Evolutionary conservation across 2,113 vertebrate species (phyloP).

Genomic region (Petaurus breviceps): DNA sequence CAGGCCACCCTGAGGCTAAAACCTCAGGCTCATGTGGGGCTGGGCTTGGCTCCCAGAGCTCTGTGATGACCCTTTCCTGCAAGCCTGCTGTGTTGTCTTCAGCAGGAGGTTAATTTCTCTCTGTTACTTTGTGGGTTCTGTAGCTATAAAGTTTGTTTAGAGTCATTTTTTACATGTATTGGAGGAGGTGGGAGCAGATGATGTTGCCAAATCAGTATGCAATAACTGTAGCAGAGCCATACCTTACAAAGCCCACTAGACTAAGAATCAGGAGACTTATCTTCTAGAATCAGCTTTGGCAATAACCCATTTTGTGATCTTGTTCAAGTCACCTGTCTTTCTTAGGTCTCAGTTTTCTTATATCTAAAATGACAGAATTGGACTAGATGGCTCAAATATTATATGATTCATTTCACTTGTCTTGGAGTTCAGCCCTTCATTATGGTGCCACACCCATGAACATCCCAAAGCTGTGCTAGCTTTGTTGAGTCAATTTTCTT

Average conservation of each 20-base stretch:
- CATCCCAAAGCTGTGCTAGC: neutral
- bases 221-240: neutral
- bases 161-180: no score
- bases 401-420: neutral
- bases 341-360: neutral
- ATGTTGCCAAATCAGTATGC: neutral
- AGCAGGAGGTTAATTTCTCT: no score
- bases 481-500: neutral
- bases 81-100: no score
- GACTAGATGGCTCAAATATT: neutral
- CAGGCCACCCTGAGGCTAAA: no score
- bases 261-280: neutral
- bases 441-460: neutral
- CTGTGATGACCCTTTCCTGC: no score
- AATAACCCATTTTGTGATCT: neutral
- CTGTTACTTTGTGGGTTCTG: no score
- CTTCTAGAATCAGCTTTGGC: neutral
- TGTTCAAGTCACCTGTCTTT: neutral
- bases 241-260: neutral
- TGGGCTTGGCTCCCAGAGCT: no score
- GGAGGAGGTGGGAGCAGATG: no score
- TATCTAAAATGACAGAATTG: neutral
- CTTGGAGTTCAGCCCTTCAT: no score
- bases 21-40: no score
- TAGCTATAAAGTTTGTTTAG: no score